These are phyloP conservation scores for Cephalopachus bancanus DNA, from an alignment of 2,797 vertebrate genomes.

Conservation along the genomic window DNA sequence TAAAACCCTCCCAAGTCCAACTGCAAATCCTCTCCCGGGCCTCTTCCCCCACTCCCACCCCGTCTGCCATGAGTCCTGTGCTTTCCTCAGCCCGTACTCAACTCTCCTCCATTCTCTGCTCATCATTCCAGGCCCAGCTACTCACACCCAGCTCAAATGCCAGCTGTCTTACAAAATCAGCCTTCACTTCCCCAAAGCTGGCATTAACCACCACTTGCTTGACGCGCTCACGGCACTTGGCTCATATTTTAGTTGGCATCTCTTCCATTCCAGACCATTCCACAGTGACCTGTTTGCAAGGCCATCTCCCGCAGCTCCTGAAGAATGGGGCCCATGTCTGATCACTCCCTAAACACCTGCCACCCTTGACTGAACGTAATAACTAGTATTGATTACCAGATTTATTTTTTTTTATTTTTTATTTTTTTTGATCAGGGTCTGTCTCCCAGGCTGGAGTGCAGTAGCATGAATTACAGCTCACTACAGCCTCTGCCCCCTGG, in stretches of 20 bases:
- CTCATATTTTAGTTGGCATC: background rate
- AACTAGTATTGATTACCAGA: background rate
- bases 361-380: background rate
- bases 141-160: background rate
- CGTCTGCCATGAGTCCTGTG: background rate
- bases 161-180: background rate
- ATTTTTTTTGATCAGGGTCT: too few relatives aligned
- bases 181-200: background rate
- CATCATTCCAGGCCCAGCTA: background rate
- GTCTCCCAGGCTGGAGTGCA: too few relatives aligned
- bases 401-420: too few relatives aligned
- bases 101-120: background rate
- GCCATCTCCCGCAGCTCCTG: background rate
- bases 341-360: background rate
- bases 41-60: background rate
- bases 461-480: too few relatives aligned
- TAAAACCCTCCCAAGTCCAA: background rate
- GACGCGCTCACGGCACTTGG: background rate
- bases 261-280: slow-evolving; percentile 3
- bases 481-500: too few relatives aligned
- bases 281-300: background rate
- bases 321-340: background rate
- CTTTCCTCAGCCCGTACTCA: background rate
- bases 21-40: background rate
- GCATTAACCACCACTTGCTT: background rate